A percentile compares a stretch with the other conserved stretches of the same genome.
Evolutionary conservation across 2,113 vertebrate species (phyloP).

Genomic region (Pongo pygmaeus): DNA sequence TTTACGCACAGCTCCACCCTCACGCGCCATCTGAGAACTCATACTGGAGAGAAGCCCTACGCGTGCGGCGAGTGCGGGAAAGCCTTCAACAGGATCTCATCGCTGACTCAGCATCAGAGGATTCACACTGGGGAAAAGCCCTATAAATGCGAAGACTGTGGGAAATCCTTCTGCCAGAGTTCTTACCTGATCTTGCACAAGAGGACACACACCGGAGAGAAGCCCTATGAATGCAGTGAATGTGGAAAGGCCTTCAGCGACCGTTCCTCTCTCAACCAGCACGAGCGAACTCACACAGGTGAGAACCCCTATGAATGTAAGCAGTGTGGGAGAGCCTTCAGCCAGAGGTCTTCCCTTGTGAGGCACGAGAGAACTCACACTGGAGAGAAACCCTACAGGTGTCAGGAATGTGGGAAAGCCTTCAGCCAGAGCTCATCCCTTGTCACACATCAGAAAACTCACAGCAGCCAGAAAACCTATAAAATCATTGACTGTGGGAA

Average conservation of each 20-base stretch:
- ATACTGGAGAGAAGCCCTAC: conserved; percentile 42
- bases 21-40: conserved; percentile 32
- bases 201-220: conserved; percentile 7
- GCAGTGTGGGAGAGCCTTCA: conserved; percentile 61
- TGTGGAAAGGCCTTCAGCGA: conserved; percentile 62
- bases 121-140: conserved; percentile 48
- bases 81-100: conserved; percentile 41
- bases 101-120: conserved; percentile 39
- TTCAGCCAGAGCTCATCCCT: conserved; percentile 50
- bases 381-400: conserved; percentile 25
- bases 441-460: conserved; percentile 44
- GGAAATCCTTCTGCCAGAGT: conserved; percentile 56
- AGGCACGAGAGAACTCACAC: conserved; percentile 49
- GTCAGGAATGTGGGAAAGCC: conserved; percentile 3
- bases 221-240: conserved; percentile 35
- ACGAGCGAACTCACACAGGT: conserved; percentile 37
- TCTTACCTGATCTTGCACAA: conserved; percentile 44
- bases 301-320: conserved; percentile 48
- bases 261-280: conserved; percentile 46
- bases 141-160: conserved; percentile 48
- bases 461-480: conserved; percentile 14
- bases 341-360: conserved; percentile 26
- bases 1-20: conserved; percentile 27
- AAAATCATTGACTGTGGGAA: conserved; percentile 34
- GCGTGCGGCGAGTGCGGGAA: not conserved